Conservation (phyloP, 2,113 vertebrate species). For the Ardeotis arabs region DNA sequence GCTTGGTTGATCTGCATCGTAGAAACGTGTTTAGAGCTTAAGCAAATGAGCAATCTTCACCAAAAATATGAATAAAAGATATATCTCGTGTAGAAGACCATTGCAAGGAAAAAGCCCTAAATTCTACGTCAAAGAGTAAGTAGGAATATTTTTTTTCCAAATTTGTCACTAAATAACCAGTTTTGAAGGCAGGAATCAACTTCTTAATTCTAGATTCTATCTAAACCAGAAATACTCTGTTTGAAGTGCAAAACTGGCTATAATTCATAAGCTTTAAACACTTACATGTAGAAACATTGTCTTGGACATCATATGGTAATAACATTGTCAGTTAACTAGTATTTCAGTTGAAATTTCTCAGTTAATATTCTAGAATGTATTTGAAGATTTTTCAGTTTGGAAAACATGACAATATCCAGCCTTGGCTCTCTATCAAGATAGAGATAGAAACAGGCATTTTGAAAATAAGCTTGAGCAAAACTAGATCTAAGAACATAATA, state of each 20-base stretch:
- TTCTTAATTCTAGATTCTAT: not conserved
- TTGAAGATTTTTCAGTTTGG: not conserved
- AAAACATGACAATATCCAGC: not conserved
- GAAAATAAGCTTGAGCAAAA: not conserved
- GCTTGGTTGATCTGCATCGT: not conserved
- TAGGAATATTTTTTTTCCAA: not conserved
- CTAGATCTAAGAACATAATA: not conserved
- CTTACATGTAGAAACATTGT: not conserved
- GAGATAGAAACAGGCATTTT: not conserved
- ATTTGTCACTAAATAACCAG: not conserved
- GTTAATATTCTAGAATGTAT: not conserved
- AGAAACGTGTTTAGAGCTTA: not conserved
- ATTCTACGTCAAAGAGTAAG: not conserved
- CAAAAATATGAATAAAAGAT: not conserved
- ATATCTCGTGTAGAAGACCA: not conserved
- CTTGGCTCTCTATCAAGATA: not conserved
- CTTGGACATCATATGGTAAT: not conserved
- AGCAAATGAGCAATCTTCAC: not conserved
- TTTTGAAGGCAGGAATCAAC: not conserved
- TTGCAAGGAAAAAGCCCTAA: fast-evolving
- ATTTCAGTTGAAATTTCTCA: not conserved
- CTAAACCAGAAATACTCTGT: not conserved
- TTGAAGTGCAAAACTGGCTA: not conserved
- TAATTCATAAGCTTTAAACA: not conserved
- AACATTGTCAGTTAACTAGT: not conserved